Evolutionary conservation across 2,888 invertebrate genomes (phyloP).

Genomic region (Schrankia costaestrigalis): DNA sequence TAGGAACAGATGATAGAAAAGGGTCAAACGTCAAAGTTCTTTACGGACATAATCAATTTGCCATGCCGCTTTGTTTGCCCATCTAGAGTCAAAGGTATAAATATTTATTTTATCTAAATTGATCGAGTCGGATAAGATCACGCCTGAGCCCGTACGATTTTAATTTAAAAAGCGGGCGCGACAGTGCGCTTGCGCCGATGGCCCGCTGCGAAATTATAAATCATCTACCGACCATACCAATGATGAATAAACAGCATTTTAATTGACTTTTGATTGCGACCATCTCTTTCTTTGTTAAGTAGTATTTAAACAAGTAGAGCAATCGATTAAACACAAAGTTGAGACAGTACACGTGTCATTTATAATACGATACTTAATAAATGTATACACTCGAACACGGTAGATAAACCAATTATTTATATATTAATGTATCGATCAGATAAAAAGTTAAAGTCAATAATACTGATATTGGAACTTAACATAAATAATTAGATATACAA

Average conservation of each 20-base stretch:
- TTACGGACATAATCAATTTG: slow-evolving; percentile 77
- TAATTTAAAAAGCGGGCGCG: slow-evolving; percentile 75
- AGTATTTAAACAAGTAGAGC: slow-evolving; percentile 44
- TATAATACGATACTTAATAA: slow-evolving; percentile 9
- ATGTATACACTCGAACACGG: no score
- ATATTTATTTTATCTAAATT: slow-evolving; percentile 81
- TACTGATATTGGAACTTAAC: no score
- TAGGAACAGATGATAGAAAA: slow-evolving; percentile 64
- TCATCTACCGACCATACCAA: slow-evolving; percentile 53
- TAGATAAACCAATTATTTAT: no score
- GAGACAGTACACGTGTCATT: slow-evolving; percentile 13
- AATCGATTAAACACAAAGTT: slow-evolving; percentile 42
- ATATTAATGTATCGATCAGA: no score
- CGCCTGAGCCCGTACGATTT: slow-evolving; percentile 70
- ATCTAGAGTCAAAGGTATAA: slow-evolving; percentile 76
- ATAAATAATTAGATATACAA: no score
- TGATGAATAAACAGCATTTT: slow-evolving; percentile 75
- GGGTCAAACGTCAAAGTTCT: slow-evolving; percentile 57
- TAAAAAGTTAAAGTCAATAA: no score
- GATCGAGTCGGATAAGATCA: slow-evolving; percentile 78
- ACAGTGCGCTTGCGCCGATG: slow-evolving; percentile 63
- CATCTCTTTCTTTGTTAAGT: slow-evolving; percentile 65
- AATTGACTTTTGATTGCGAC: slow-evolving; percentile 75
- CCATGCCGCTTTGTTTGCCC: slow-evolving; percentile 74
- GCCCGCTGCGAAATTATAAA: slow-evolving; percentile 79